Evolutionary conservation across 2,888 invertebrate genomes (phyloP), one percentile per base, ranked within the genome.

Genomic region (Periphyllus acericola): DNA sequence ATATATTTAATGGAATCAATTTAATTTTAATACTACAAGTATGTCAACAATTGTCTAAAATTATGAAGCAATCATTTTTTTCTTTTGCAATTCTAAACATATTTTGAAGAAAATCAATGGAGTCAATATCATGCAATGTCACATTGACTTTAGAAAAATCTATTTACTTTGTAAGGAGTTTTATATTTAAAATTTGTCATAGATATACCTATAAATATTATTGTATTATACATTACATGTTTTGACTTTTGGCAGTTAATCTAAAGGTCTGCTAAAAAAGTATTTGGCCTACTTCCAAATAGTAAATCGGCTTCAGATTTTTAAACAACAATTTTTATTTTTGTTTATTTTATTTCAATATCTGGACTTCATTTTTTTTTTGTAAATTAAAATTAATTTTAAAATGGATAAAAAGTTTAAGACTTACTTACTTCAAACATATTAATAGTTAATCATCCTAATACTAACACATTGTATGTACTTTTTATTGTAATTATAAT

Each of bases 231-330:
- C 79, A 80, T 29, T 60, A 80, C 66, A 68, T 29, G 29, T 36
- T 80, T 40, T 40, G 66, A 66, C 66, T 80, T 80, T 80, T 80
- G 80, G 80, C 80, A 80, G 60, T 60, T 80, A 80, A 80, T 68
- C 66, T 66, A 80, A 80, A 80, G 80, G 60, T 66, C 66, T 80
- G 80, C 66, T 80, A 80, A 80, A 80, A 66, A 80, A 80, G 66
- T 66, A 11, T 80, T 40, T 80, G 80, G 80, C 80, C n/a, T 29
- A 21, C 17, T 80, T 80, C 36, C 80, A 80, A 80, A 40, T 40
- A n/a, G 36, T 80, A 66, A 66, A 80, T 80, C 55, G 55, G 79
- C 52, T 34, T 79, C 25, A 55, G 79, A 55, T 55, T 34, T 76
- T 79, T 55, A 55, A 78, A 79, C 14, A 79, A 79, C 55, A 25